Conservation (phyloP, 53 echinoderm and acorn worm species). For the Paracentrotus lividus region DNA sequence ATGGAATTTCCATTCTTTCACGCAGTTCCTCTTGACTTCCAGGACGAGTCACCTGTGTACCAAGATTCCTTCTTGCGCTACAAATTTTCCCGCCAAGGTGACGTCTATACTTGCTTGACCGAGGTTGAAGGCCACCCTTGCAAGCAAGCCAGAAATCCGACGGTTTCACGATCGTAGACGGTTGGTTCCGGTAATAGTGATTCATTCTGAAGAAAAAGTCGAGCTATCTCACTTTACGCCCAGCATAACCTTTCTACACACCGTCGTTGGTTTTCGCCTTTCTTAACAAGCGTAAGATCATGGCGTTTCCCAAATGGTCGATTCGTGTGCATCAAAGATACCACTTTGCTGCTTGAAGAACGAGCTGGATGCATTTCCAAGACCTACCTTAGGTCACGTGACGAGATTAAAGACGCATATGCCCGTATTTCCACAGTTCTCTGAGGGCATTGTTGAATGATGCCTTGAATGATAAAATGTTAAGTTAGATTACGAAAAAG, state of each 20-base stretch:
- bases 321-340: slow-evolving; percentile 49
- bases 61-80: slow-evolving; percentile 60
- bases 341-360: slow-evolving; percentile 9
- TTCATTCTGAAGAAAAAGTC: not conserved
- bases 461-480: slow-evolving; percentile 18
- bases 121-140: not conserved
- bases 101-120: not conserved
- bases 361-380: not conserved
- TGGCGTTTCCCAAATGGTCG: slow-evolving; percentile 50
- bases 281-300: not conserved
- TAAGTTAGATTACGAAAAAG: slow-evolving; percentile 47
- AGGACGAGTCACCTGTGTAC: slow-evolving; percentile 67
- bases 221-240: not conserved
- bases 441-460: not conserved
- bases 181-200: slow-evolving; percentile 12
- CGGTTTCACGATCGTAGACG: not conserved
- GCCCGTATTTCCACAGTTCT: slow-evolving; percentile 36
- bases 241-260: not conserved
- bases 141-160: not conserved
- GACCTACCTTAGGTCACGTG: slow-evolving; percentile 22
- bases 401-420: slow-evolving; percentile 47
- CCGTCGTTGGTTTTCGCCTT: not conserved
- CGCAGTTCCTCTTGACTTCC: slow-evolving; percentile 71
- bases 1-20: slow-evolving; percentile 40
- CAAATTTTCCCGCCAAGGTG: slow-evolving; percentile 59